A percentile compares a stretch with the other conserved stretches of the same genome.
These are phyloP conservation scores for Paracentrotus lividus DNA, from an alignment of 53 echinoderm and acorn worm species.

Conservation along the genomic window DNA sequence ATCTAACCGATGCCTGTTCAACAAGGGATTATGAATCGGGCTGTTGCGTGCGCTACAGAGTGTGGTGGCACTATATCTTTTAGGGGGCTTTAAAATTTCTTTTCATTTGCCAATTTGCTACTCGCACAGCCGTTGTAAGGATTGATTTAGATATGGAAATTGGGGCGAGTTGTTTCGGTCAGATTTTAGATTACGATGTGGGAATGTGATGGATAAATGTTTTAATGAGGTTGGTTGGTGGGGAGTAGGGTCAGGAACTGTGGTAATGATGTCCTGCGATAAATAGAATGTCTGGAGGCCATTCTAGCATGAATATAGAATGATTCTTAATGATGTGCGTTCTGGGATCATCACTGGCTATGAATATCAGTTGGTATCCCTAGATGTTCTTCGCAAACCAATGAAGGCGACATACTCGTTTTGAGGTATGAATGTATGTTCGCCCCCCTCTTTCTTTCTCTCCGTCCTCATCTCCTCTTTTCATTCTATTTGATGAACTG, in stretches of 20 bases:
- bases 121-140: not conserved
- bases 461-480: too few species aligned
- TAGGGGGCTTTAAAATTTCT: constrained; percentile 52
- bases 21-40: constrained; percentile 1
- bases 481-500: not conserved
- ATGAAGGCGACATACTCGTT: not conserved
- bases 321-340: not conserved
- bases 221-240: constrained; percentile 10
- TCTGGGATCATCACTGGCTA: not conserved
- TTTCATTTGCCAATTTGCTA: constrained; percentile 44
- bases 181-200: too few species aligned
- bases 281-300: constrained; percentile 39
- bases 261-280: constrained; percentile 1
- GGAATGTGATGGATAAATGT: constrained; percentile 29
- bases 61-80: constrained; percentile 59
- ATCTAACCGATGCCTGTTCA: constrained; percentile 11
- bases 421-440: not conserved
- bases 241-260: constrained; percentile 23
- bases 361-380: constrained; percentile 25
- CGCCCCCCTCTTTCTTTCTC: not conserved
- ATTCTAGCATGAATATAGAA: not conserved
- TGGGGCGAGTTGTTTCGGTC: constrained; percentile 44
- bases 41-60: constrained; percentile 48
- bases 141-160: constrained; percentile 57
- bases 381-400: not conserved